Evolutionary conservation across 2,113 vertebrate species (phyloP), one percentile per base, ranked within the genome.

Genomic region (Onychostruthus taczanowskii): DNA sequence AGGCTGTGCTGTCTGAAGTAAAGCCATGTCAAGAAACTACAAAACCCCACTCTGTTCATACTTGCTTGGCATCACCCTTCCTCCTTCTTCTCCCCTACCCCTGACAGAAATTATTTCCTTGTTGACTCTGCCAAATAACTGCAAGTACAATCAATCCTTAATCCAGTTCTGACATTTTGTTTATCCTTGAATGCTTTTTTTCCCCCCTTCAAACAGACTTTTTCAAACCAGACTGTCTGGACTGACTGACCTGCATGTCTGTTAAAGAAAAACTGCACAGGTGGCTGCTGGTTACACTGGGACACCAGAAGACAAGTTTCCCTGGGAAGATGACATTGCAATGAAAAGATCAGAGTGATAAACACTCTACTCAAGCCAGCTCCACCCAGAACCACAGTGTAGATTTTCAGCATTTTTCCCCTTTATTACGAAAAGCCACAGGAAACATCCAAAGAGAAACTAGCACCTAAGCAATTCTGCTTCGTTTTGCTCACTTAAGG

Each of bases 11-110:
- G 10, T 58, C 82, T 94, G 96, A 95, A 93, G 66, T 27, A 87
- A 87, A 93, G 81, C 33, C 74, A 95, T 63, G 62, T 73, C 78
- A 90, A 96, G 88, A 94, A 95, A 85, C 28, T 73, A 73, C 85
- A 90, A 93, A 95, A 76, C 22, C 23, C 31, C n/a, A 69, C 58
- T 91, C 67, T 90, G 95, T 85, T 84, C 6, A 0, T 79, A 93
- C 94, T 94, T 76, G 82, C 44, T 76, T 85, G 82, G 46, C 78
- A 94, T 95, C 39, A 91, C 10, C 39, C 30, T 78, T 93, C 43
- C 56, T 89, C 63, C 70, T 83, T n/a, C 66, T 84, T 55, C 69
- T 80, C 44, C 37, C 55, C 66, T 59, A 44, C 1, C 30, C 56
- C 22, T 30, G 13, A 87, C 37, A 75, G 20, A 85, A 96, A 79